Evolutionary conservation across 1,140 invertebrate species (phyloP), one percentile per base, ranked within the genome.

Genomic region (Drosophila elegans): DNA sequence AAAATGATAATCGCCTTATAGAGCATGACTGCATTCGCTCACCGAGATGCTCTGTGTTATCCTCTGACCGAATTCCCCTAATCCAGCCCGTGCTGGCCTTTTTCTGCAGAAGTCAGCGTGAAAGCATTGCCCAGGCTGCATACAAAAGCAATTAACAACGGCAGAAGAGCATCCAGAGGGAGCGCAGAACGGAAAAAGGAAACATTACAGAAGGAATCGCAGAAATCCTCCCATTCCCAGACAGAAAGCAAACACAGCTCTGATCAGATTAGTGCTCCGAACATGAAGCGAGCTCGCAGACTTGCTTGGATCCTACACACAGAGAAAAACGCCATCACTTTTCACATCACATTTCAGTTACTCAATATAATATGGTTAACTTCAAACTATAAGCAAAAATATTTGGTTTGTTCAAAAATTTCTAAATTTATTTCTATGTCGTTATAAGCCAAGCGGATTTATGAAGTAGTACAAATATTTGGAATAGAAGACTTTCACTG

Each of bases 131-230:
- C 32, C 59, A 51, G 52, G 44, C 39, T 56, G 78, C 77, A 74
- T 59, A 78, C 68, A 86, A 78, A 86, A 85, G 78, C 82, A 86
- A 86, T 88, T 82, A 86, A 78, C 53, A 63, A 62, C 16, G 60
- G 39, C 52, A 27, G 62, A 68, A 61, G 78, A 59, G 44, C 46
- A 25, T 42, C 34, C 41, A 48, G 12, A 11, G 12, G 34, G 25
- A 51, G 45, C 45, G 45, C 45, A 21, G 27, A 5, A 16, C 1
- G 62, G 3, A 12, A 1, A 59, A 25, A 7, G 25, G 9, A 6
- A 4, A 12, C 38, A 45, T 27, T 12, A 34, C 21, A 10, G 9
- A 44, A 25, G 29, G 32, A 34, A 27, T 2, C 10, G 27, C 12
- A 5, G 53, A 59, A n/a, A 44, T 32, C 57, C 59, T n/a, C 25